These are phyloP conservation scores for Oncorhynchus kisutch DNA, from an alignment of 2,113 vertebrate genomes.

Conservation along the genomic window DNA sequence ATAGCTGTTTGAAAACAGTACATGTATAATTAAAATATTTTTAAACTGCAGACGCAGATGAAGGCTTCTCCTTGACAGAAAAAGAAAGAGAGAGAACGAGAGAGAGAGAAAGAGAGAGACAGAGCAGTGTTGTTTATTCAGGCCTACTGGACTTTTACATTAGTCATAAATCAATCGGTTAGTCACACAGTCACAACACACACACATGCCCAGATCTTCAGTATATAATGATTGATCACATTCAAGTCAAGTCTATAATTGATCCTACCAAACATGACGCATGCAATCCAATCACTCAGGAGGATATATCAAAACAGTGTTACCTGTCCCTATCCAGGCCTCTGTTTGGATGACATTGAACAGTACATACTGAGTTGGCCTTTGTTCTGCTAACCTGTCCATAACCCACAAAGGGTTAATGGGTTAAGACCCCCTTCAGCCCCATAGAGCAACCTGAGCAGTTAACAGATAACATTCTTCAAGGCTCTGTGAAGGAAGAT, in stretches of 20 bases:
- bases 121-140: too few species aligned
- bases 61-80: neutral
- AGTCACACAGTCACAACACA: too few species aligned
- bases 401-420: conserved; percentile 47
- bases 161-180: too few species aligned
- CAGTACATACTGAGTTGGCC: conserved; percentile 47
- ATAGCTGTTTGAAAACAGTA: neutral
- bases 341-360: conserved; percentile 14
- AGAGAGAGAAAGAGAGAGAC: neutral
- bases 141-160: too few species aligned
- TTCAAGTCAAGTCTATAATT: too few species aligned
- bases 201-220: too few species aligned
- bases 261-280: too few species aligned
- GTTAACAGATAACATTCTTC: conserved; percentile 28
- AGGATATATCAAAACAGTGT: conserved; percentile 30
- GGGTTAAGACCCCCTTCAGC: conserved; percentile 24
- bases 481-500: conserved; percentile 36
- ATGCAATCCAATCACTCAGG: neutral
- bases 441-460: conserved; percentile 45
- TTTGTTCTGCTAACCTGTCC: conserved; percentile 57
- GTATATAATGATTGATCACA: too few species aligned
- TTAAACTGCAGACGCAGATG: neutral
- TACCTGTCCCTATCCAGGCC: conserved; percentile 2
- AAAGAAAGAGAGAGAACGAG: neutral
- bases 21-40: too few species aligned